These are phyloP conservation scores for Nymphalis io DNA, from an alignment of 1,140 invertebrate species.

Conservation along the genomic window DNA sequence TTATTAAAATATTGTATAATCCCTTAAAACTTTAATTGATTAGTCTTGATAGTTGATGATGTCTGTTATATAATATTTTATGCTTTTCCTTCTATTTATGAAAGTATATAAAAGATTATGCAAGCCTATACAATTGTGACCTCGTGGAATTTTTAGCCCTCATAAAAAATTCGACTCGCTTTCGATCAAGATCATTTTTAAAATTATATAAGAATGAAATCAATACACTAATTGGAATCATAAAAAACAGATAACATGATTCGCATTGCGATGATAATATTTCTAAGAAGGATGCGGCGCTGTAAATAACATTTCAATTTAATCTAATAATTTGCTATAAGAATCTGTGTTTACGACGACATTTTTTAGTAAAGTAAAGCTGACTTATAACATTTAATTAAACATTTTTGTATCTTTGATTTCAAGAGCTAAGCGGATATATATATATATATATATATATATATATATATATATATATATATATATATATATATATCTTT, in stretches of 20 bases:
- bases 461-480: no score
- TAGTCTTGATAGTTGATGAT: not conserved
- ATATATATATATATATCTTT: no score
- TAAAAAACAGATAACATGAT: not conserved
- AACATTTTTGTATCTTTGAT: no score
- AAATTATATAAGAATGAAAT: not conserved
- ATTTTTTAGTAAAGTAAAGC: not conserved
- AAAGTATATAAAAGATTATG: not conserved
- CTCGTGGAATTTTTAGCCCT: not conserved
- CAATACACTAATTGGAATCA: not conserved
- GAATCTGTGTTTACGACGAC: not conserved
- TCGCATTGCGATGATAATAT: not conserved
- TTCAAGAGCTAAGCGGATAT: no score
- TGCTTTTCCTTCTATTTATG: not conserved
- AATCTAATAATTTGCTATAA: no score
- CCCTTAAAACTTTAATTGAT: not conserved
- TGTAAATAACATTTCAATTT: not conserved
- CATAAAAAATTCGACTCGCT: not conserved
- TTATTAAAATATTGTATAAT: not conserved
- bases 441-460: no score
- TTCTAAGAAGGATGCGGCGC: not conserved
- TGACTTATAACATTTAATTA: no score
- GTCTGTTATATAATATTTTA: not conserved
- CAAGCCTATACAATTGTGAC: not conserved
- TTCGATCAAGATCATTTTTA: not conserved